Evolutionary conservation across 2,113 vertebrate genomes (phyloP).

Genomic region (Nanorana parkeri): DNA sequence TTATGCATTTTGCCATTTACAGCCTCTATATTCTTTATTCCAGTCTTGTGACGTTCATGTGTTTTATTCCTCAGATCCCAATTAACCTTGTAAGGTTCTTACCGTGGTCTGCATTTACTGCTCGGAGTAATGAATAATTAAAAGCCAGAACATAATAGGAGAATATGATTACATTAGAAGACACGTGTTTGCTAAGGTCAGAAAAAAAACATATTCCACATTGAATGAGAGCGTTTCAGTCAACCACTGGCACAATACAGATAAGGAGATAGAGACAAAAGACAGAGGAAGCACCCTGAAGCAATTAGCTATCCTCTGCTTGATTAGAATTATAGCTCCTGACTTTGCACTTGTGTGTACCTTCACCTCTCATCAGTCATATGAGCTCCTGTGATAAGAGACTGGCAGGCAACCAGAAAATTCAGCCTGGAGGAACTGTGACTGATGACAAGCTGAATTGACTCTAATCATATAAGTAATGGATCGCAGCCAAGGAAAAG

Average conservation of each 20-base stretch:
- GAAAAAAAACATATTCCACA: background rate
- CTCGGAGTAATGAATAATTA: constrained; percentile 33
- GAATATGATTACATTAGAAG: constrained; percentile 24
- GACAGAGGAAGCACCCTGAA: background rate
- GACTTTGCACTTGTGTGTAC: constrained; percentile 53
- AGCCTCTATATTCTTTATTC: background rate
- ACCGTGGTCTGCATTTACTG: constrained; percentile 4
- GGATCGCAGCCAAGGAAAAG: constrained; percentile 39
- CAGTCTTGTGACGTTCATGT: background rate
- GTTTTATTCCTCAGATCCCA: background rate
- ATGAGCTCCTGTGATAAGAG: constrained; percentile 53
- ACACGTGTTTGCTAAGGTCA: constrained; percentile 4
- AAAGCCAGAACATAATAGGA: constrained; percentile 3
- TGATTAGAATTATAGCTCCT: constrained; percentile 29
- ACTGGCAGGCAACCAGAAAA: constrained; percentile 54
- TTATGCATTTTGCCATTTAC: no score
- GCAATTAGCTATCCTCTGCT: constrained; percentile 31
- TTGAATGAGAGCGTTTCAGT: background rate
- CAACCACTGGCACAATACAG: constrained; percentile 46
- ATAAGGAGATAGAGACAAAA: constrained; percentile 45
- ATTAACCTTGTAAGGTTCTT: background rate
- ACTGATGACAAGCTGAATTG: constrained; percentile 55
- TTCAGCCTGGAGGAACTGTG: constrained; percentile 21
- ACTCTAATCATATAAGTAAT: constrained; percentile 56
- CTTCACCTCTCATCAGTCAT: constrained; percentile 51